These are phyloP conservation scores for Ischnura elegans DNA, from an alignment of 2,888 invertebrate species.

Conservation along the genomic window DNA sequence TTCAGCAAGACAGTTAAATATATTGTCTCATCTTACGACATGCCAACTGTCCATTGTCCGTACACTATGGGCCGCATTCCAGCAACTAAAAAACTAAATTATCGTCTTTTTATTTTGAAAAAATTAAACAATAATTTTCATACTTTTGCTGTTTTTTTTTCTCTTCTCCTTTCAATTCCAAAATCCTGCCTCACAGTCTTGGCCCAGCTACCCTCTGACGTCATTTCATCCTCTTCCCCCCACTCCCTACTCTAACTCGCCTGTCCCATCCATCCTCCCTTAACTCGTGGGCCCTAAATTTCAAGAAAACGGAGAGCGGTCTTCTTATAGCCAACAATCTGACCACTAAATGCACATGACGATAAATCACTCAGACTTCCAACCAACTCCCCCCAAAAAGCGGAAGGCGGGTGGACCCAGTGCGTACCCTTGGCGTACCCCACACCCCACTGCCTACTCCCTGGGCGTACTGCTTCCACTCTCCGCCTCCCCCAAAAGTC, in stretches of 20 bases:
- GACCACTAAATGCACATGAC: conserved; percentile 66
- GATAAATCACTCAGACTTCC: conserved; percentile 50
- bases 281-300: conserved; percentile 53
- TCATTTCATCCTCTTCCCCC: background rate
- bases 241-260: background rate
- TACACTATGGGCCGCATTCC: too few species aligned
- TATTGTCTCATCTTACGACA: too few species aligned
- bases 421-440: background rate
- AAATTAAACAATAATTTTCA: conserved; percentile 34
- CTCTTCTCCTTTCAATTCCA: background rate
- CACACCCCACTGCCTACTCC: background rate
- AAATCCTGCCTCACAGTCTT: too few species aligned
- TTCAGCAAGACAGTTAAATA: too few species aligned
- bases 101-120: background rate
- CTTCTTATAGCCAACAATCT: conserved; percentile 66
- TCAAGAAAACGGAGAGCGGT: conserved; percentile 29
- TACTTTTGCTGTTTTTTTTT: background rate
- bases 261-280: conserved; percentile 24
- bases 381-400: background rate
- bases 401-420: background rate
- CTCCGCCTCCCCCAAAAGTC: background rate
- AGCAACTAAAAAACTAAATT: too few species aligned
- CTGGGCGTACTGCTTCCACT: background rate
- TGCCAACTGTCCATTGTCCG: too few species aligned
- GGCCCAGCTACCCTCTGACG: too few species aligned